A percentile compares a stretch with the other conserved stretches of the same genome.
phyloP scores from a whole-genome alignment of 2,797 vertebrate genomes.

The Luscinia megarhynchos region DNA sequence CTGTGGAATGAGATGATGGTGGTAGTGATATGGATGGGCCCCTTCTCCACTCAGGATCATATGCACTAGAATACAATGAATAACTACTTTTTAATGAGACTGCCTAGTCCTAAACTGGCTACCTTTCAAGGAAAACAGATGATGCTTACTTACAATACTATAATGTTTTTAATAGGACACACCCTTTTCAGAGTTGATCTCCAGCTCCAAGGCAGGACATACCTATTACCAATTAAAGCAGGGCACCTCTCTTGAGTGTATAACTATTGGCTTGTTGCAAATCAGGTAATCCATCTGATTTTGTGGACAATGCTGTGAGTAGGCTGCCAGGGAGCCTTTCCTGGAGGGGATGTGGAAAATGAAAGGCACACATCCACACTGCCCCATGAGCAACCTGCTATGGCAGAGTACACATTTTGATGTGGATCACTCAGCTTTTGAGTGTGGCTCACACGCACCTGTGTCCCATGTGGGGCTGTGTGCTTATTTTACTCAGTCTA shows the following conservation, averaged over 20 bases:
- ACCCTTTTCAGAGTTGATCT: background rate
- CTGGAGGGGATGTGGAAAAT: background rate
- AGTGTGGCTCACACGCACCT: fast-evolving
- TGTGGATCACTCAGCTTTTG: background rate
- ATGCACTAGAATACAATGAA: background rate
- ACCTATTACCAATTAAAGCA: background rate
- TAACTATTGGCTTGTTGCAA: background rate
- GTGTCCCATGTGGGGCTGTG: background rate
- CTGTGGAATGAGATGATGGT: background rate
- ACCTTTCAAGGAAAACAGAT: background rate
- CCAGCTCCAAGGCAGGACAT: background rate
- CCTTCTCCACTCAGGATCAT: background rate
- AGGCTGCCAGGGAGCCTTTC: background rate
- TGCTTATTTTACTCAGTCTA: background rate
- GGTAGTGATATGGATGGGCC: background rate
- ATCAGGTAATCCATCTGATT: fast-evolving
- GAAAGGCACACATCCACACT: background rate
- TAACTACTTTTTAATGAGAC: background rate
- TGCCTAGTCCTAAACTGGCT: background rate
- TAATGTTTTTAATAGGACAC: background rate
- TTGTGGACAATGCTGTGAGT: background rate
- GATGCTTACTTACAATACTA: background rate
- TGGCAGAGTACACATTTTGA: fast-evolving
- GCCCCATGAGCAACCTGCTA: background rate
- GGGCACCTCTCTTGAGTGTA: background rate